phyloP scores from a whole-genome alignment of 1,140 invertebrate species.

The Drosophila tsacasi region DNA sequence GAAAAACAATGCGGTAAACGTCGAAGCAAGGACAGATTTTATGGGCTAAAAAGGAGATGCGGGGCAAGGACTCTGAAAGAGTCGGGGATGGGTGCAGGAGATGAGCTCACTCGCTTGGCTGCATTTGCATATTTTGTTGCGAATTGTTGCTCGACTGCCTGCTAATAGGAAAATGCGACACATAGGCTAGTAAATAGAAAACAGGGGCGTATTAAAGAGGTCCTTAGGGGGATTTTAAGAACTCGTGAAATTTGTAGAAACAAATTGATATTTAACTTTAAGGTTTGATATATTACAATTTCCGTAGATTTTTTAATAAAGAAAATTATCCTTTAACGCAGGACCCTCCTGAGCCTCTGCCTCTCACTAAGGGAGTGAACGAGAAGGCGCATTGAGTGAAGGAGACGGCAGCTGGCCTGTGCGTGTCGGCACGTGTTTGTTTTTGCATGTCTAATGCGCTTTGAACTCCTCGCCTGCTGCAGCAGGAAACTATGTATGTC shows the following conservation, averaged over 20 bases:
- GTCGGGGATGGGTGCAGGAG: background rate
- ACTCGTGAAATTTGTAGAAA: too few relatives aligned
- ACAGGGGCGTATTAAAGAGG: background rate
- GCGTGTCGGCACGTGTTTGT: constrained; percentile 75
- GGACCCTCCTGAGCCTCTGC: background rate
- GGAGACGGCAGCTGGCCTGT: constrained; percentile 28
- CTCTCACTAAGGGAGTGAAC: background rate
- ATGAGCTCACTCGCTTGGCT: constrained; percentile 64
- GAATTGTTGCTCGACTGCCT: constrained; percentile 73
- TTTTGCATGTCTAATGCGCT: constrained; percentile 77
- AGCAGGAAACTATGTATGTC: constrained; percentile 73
- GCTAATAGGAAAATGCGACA: constrained; percentile 81
- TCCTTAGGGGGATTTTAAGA: background rate
- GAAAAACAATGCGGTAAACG: constrained; percentile 75
- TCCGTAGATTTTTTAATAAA: background rate
- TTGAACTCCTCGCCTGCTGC: constrained; percentile 56
- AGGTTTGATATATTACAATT: background rate
- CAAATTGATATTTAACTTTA: too few relatives aligned
- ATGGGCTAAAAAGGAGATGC: constrained; percentile 12
- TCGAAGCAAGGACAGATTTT: constrained; percentile 26
- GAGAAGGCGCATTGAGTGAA: constrained; percentile 1
- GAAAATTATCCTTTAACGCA: background rate
- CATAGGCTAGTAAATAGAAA: constrained; percentile 28
- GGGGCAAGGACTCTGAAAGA: background rate
- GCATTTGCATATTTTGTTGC: constrained; percentile 80